A percentile compares a stretch with the other conserved stretches of the same genome.
Evolutionary conservation across 2,888 invertebrate genomes (phyloP).

Genomic region (Monopis laevigella): DNA sequence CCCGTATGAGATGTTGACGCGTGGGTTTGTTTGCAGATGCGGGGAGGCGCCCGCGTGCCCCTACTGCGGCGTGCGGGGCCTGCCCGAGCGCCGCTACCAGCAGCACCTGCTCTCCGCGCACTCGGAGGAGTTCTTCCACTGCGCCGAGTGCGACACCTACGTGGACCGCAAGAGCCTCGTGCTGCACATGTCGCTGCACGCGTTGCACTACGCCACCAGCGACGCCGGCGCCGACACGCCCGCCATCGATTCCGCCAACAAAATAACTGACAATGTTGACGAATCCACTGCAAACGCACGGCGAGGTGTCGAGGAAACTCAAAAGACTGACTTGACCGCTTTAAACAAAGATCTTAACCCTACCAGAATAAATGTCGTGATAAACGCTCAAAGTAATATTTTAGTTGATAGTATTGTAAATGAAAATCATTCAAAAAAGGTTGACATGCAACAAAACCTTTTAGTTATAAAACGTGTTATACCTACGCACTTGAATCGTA

Average conservation of each 20-base stretch:
- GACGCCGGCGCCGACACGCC: background rate
- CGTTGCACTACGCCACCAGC: slow-evolving; percentile 23
- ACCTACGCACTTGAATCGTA: no score
- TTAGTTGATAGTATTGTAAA: no score
- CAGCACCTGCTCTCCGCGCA: slow-evolving; percentile 37
- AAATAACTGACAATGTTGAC: background rate
- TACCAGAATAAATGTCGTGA: no score
- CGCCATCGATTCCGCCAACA: background rate
- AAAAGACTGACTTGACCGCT: background rate
- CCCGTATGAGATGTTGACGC: slow-evolving; percentile 20
- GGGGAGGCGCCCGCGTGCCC: slow-evolving; percentile 22
- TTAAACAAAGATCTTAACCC: no score
- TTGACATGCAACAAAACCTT: no score
- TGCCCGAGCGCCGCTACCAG: slow-evolving; percentile 19
- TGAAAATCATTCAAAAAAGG: no score
- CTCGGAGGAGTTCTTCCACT: slow-evolving; percentile 39
- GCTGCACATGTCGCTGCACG: slow-evolving; percentile 45
- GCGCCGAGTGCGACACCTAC: slow-evolving; percentile 44
- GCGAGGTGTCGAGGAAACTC: background rate
- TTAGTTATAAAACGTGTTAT: no score
- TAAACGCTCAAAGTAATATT: no score
- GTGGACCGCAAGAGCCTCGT: slow-evolving; percentile 36
- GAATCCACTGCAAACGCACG: background rate
- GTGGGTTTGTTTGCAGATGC: background rate
- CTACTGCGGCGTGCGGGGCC: slow-evolving; percentile 25